Base-by-base conservation (phyloP, 2,797 vertebrate genomes). In the Loris lydekkerianus region DNA sequence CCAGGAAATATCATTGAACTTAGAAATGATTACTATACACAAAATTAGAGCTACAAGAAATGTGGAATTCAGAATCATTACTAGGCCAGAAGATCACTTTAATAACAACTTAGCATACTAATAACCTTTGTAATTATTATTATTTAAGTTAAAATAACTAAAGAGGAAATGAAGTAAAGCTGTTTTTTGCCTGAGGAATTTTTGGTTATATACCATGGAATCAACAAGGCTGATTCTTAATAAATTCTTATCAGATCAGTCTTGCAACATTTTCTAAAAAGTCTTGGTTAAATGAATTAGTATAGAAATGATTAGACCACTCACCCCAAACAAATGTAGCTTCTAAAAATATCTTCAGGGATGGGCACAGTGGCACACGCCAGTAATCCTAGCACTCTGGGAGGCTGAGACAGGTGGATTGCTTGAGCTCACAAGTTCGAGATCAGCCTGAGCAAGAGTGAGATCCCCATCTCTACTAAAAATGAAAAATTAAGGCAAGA, bases 121-220 rank as follows among this genome's bases (percentile, higher is more conserved):
- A 76, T 82, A 65, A 90, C 63, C 20, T 58, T 78, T 78, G 49
- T 40, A 73, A 89, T 92, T 92, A 72, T 96, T 81, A 69, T 2
- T 49, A 88, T 76, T 91, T 92, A 75, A 60, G 9, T 83, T 95
- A 93, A 95, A 96, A 56, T 95, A 94, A 76, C 76, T 67, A 73
- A 75, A 88, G 56, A 29, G 11, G 40, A 72, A 49, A 93, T 17
- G 27, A 75, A 75, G 31, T n/a, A 92, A 92, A 82, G 11, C 17
- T 93, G 6, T 94, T 60, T 63, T 82, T 65, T 84, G 18, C 13
- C 56, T 60, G 7, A 82, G 67, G n/a, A 77, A 34, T 92, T 86
- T 97, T 86, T 8, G 63, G 0, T 67, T 76, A 3, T 82, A 5
- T 81, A 34, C 84, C 63, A 84, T 60, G 4, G 20, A 86, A 65